phyloP scores from a whole-genome alignment of 2,113 vertebrate genomes.

The Blennius ocellaris region DNA sequence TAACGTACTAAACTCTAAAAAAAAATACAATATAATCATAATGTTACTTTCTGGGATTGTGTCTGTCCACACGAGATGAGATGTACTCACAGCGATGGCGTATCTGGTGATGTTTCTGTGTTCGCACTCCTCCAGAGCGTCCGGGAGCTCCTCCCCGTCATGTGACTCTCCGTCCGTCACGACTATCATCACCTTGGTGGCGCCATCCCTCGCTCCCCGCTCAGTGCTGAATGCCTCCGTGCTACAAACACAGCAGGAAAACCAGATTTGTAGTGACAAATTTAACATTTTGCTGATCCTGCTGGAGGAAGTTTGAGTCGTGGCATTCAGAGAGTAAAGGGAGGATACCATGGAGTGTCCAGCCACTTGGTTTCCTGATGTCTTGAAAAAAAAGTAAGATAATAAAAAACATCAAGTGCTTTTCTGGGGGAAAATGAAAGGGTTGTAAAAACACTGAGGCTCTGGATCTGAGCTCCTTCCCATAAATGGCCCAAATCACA shows the following conservation, averaged over 20 bases:
- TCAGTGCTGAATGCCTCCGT: slow-evolving; percentile 90
- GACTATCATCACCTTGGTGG: slow-evolving; percentile 92
- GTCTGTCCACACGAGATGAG: not conserved
- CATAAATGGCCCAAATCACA: slow-evolving; percentile 30
- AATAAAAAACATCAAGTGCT: slow-evolving; percentile 39
- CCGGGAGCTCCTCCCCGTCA: slow-evolving; percentile 91
- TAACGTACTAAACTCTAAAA: too few species aligned
- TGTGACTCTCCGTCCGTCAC: slow-evolving; percentile 97
- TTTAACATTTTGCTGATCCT: too few species aligned
- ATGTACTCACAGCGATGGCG: slow-evolving; percentile 90
- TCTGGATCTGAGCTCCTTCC: slow-evolving; percentile 18
- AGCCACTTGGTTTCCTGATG: slow-evolving; percentile 23
- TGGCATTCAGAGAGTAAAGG: slow-evolving; percentile 3
- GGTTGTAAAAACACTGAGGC: slow-evolving; percentile 10
- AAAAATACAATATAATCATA: not conserved
- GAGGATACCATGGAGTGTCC: slow-evolving; percentile 24
- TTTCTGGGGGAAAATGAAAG: slow-evolving; percentile 42
- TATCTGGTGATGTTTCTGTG: slow-evolving; percentile 90
- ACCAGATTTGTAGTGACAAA: not conserved
- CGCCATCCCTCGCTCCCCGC: slow-evolving; percentile 87
- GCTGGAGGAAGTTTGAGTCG: not conserved
- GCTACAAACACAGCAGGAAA: slow-evolving; percentile 74
- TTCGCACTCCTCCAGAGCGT: slow-evolving; percentile 87
- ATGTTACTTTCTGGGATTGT: not conserved
- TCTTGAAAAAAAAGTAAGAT: slow-evolving; percentile 55